Evolutionary conservation across 2,888 invertebrate genomes (phyloP), one percentile per base, ranked within the genome.

Genomic region (Rhopalosiphum nymphaeae): DNA sequence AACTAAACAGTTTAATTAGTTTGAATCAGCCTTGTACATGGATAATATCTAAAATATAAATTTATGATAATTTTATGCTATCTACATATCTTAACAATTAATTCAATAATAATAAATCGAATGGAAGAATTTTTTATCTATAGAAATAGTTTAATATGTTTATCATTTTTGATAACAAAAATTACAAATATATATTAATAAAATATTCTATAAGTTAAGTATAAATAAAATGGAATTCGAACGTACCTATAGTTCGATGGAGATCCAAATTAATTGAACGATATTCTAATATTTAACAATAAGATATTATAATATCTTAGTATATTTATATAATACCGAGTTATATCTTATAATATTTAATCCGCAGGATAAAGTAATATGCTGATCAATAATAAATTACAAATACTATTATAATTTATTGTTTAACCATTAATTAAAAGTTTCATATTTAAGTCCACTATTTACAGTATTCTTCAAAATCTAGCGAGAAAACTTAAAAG

Each of bases 1-100:
- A n/a, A 29, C 29, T 86, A 46, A 29, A 86, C 86, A 46, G 46
- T 86, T 86, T 86, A 86, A 86, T 86, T 86, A 46, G 46, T 46
- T 46, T 46, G 29, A 46, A 86, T 46, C 86, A 46, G 13, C 44
- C 7, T 36, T 21, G 36, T 78, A 21, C n/a, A 16, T 78, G 36
- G 21, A 78, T 78, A 78, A 78, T 78, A 78, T 78, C 36, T 36
- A 36, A 21, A 11, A 25, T 78, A 78, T 78, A 78, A 78, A 36
- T 29, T 21, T 78, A 78, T 36, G 78, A 21, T 78, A 36, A 78
- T 78, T 78, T 9, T 78, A 36, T 78, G 36, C 21, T 78, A 36
- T 78, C 21, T 78, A 78, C 36, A 78, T 36, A 21, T 26, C 36
- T 7, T 29, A 78, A 36, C 67, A 36, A n/a, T 67, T n/a, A 67